Percentiles rank a stretch among this genome's conserved stretches.
phyloP scores from a whole-genome alignment of 2,797 vertebrate species.

The Gymnoscopelus braueri region DNA sequence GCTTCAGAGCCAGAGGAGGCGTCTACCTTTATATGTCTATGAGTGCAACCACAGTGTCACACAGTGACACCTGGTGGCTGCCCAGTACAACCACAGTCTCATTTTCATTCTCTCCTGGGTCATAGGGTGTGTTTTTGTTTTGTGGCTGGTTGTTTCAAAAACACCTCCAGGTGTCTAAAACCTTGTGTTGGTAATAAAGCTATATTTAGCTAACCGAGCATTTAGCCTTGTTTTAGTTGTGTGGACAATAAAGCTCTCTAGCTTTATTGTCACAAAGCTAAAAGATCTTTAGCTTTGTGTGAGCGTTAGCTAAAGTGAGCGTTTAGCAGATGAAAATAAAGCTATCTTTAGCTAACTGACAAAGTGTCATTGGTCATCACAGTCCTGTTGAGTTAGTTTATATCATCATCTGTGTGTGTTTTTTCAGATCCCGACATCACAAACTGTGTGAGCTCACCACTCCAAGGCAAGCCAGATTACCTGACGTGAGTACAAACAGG shows the following conservation, averaged over 20 bases:
- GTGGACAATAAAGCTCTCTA: too few species aligned
- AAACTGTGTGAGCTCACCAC: conserved; percentile 48
- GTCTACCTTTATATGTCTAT: too few species aligned
- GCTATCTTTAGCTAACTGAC: not conserved
- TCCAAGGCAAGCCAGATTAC: conserved; percentile 84
- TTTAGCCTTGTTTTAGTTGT: not conserved
- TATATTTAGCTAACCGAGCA: not conserved
- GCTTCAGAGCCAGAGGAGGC: too few species aligned
- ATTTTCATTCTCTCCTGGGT: conserved; percentile 53
- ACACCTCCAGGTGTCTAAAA: conserved; percentile 66
- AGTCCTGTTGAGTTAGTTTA: conserved; percentile 16
- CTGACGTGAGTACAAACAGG: conserved; percentile 81
- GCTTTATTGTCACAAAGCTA: too few species aligned
- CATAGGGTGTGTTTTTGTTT: conserved; percentile 41
- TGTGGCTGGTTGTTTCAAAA: conserved; percentile 72
- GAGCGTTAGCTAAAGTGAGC: conserved; percentile 1
- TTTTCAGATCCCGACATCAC: conserved; percentile 71
- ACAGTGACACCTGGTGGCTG: too few species aligned
- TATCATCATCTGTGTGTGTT: conserved; percentile 27
- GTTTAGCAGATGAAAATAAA: conserved; percentile 17
- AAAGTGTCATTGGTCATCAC: conserved; percentile 12
- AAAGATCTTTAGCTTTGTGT: too few species aligned
- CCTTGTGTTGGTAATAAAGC: conserved; percentile 27
- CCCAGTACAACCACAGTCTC: too few species aligned
- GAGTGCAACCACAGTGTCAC: too few species aligned